Base-by-base conservation (phyloP, 1,140 invertebrate species). In the Lanistes nyassanus region DNA sequence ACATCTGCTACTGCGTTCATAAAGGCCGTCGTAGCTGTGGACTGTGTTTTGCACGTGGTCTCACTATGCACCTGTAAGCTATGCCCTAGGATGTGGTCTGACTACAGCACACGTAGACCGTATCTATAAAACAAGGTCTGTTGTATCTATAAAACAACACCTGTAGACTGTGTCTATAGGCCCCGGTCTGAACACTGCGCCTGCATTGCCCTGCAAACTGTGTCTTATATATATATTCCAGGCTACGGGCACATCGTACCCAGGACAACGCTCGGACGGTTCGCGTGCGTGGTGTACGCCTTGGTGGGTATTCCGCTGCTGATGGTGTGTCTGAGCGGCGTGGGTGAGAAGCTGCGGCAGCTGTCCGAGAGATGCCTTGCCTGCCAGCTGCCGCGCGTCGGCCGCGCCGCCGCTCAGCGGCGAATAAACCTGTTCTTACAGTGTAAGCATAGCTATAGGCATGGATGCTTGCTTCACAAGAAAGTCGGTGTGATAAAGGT, bases 171-270 rank as follows among this genome's bases (percentile, higher is more conserved):
- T 53, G 51, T 23, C 23, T 53, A 13, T 23, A 13, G 51, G 23
- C 51, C 51, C 13, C 13, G 13, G 13, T 13, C 51, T 13, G 51
- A 13, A 11, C 13, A 53, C 51, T 53, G 51, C 23, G 13, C 23
- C 23, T 23, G 13, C 51, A 11, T 53, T 53, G 51, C 13, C 2
- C 9, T 60, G 56, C n/a, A 60, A 60, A 31, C n/a, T 60, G 2
- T 60, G 56, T 7, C 29, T 31, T 60, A 1, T 53, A 23, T 53
- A 11, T 23, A 13, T 13, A 53, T 65, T 19, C 6, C 55, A 72
- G 70, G 70, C 9, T 72, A 60, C 70, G 70, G 70, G 13, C 70
- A 72, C 36, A 72, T 72, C 36, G 60, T 56, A 1, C 70, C 70
- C 16, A 58, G 36, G 56, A 72, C 70, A 2, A 13, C n/a, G 0